Conservation (phyloP, 2,113 vertebrate genomes). For the Mustela nigripes region DNA sequence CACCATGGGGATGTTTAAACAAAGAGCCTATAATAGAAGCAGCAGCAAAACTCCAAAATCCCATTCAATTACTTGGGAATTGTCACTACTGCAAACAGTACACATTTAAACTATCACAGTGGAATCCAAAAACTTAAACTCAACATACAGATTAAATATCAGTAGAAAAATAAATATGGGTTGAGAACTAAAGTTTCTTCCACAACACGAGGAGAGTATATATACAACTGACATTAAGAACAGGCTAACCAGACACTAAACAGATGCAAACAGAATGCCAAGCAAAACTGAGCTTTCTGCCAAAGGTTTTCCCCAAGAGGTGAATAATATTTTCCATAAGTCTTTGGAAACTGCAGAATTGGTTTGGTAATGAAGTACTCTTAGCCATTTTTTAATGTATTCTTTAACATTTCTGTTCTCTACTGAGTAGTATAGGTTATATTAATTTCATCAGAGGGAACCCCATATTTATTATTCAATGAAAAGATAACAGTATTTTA, state of each 20-base stretch:
- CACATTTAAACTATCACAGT: neutral
- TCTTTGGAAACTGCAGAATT: constrained; percentile 86
- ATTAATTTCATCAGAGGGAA: constrained; percentile 88
- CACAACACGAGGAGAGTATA: constrained; percentile 59
- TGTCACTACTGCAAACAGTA: constrained; percentile 47
- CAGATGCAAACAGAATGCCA: constrained; percentile 83
- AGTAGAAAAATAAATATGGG: constrained; percentile 73
- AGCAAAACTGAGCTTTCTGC: constrained; percentile 85
- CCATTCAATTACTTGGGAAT: constrained; percentile 57
- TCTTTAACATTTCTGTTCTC: constrained; percentile 86
- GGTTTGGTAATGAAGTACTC: constrained; percentile 88
- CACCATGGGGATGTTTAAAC: constrained; percentile 39
- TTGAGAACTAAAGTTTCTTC: constrained; percentile 67
- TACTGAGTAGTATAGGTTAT: constrained; percentile 84
- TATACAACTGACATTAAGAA: constrained; percentile 67
- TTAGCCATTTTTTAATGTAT: constrained; percentile 85
- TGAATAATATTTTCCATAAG: constrained; percentile 88
- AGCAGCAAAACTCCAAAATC: constrained; percentile 52
- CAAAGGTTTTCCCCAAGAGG: constrained; percentile 86
- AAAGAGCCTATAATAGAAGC: constrained; percentile 56
- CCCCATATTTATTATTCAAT: constrained; percentile 86
- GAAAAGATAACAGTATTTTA: constrained; percentile 86
- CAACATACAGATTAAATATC: constrained; percentile 68
- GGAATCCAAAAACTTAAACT: constrained; percentile 57
- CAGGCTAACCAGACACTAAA: constrained; percentile 82